A percentile compares a stretch with the other conserved stretches of the same genome.
Evolutionary conservation across 2,797 vertebrate genomes (phyloP).

Genomic region (Periophthalmus magnuspinnatus): DNA sequence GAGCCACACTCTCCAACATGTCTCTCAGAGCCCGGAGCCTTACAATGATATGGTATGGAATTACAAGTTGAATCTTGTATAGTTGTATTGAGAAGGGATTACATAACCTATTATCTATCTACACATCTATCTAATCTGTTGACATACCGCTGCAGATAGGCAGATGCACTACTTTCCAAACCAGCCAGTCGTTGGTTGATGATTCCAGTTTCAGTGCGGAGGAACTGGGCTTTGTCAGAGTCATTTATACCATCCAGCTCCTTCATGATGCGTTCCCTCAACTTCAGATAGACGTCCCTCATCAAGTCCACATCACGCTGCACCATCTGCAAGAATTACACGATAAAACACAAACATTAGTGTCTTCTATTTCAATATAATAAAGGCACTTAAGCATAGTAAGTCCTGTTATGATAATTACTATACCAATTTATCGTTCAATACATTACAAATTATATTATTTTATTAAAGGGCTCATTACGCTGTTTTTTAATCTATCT

Average conservation of each 20-base stretch:
- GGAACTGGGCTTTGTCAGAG: constrained; percentile 87
- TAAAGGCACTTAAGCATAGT: no score
- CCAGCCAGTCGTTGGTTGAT: constrained; percentile 85
- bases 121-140: background rate
- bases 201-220: constrained; percentile 83
- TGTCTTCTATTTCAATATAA: background rate
- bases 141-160: constrained; percentile 86
- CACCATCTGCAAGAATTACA: constrained; percentile 71
- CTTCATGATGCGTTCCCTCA: constrained; percentile 78
- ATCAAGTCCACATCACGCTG: constrained; percentile 83
- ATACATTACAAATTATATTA: no score
- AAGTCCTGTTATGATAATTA: no score
- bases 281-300: constrained; percentile 79
- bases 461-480: no score
- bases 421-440: no score
- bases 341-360: background rate
- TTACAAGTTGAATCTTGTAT: background rate
- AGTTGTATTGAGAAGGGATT: background rate
- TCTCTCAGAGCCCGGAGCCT: constrained; percentile 84
- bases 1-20: constrained; percentile 85
- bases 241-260: constrained; percentile 82
- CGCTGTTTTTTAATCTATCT: no score
- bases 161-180: constrained; percentile 83
- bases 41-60: background rate
- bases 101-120: background rate